These are phyloP conservation scores for Pseudomyrmex flavicornis DNA, from an alignment of 1,140 invertebrate genomes.

Conservation along the genomic window DNA sequence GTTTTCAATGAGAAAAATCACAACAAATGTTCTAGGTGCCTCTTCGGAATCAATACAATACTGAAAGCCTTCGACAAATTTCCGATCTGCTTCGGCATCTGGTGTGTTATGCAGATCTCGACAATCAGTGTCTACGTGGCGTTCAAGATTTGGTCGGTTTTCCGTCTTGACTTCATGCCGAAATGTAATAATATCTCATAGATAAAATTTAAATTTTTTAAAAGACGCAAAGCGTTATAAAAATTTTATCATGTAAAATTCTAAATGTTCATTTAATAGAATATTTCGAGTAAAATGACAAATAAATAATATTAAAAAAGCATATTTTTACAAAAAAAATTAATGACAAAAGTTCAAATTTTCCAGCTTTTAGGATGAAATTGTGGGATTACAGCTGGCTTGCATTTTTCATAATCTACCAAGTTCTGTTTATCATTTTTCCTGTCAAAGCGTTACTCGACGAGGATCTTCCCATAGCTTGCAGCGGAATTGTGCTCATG, in stretches of 20 bases:
- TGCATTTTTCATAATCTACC: slow-evolving; percentile 81
- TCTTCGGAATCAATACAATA: slow-evolving; percentile 86
- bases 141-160: slow-evolving; percentile 86
- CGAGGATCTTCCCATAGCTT: slow-evolving; percentile 87
- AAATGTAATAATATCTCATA: slow-evolving; percentile 77
- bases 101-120: slow-evolving; percentile 86
- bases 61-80: slow-evolving; percentile 86
- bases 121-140: slow-evolving; percentile 85
- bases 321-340: neutral
- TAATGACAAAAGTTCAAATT: slow-evolving; percentile 7
- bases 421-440: slow-evolving; percentile 84
- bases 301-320: too few relatives aligned
- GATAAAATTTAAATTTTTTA: too few relatives aligned
- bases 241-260: neutral
- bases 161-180: slow-evolving; percentile 71
- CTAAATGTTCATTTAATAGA: neutral
- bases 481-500: slow-evolving; percentile 86
- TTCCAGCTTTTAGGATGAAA: slow-evolving; percentile 64
- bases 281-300: too few relatives aligned
- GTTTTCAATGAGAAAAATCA: neutral
- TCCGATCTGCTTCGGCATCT: slow-evolving; percentile 85
- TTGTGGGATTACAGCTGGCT: slow-evolving; percentile 84
- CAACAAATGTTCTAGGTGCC: slow-evolving; percentile 81
- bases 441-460: slow-evolving; percentile 85
- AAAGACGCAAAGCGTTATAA: neutral